Conservation (phyloP, 2,888 invertebrate genomes). For the Sympetrum striolatum region DNA sequence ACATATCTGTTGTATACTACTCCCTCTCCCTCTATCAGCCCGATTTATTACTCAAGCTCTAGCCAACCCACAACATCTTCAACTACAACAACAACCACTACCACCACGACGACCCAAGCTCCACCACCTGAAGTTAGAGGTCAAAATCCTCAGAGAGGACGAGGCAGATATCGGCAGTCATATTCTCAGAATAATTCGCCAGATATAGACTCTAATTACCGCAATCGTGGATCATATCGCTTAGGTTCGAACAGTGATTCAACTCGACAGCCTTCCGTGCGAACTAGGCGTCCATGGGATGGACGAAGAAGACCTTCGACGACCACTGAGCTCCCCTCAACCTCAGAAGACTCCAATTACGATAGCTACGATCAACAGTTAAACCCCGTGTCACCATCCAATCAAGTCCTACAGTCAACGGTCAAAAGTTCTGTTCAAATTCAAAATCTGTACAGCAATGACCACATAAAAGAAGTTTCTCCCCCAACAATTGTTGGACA, state of each 20-base stretch:
- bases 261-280: neutral
- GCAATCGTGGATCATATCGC: neutral
- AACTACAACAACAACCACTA: constrained; percentile 49
- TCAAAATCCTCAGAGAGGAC: constrained; percentile 46
- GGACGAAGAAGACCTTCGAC: constrained; percentile 46
- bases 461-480: neutral
- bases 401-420: neutral
- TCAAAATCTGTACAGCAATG: neutral
- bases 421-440: neutral
- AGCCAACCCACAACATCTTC: neutral
- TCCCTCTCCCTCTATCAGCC: neutral
- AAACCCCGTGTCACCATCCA: neutral
- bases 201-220: neutral
- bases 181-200: neutral
- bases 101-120: constrained; percentile 53
- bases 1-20: neutral
- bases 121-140: constrained; percentile 48
- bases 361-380: neutral
- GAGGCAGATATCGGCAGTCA: constrained; percentile 32
- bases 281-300: constrained; percentile 11
- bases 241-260: neutral
- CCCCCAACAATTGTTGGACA: neutral
- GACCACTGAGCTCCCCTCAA: constrained; percentile 51
- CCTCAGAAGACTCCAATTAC: constrained; percentile 38
- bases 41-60: neutral